Percentiles rank a stretch among this genome's conserved stretches.
These are phyloP conservation scores for Drosophila parabipectinata DNA, from an alignment of 1,140 invertebrate genomes.

Conservation along the genomic window DNA sequence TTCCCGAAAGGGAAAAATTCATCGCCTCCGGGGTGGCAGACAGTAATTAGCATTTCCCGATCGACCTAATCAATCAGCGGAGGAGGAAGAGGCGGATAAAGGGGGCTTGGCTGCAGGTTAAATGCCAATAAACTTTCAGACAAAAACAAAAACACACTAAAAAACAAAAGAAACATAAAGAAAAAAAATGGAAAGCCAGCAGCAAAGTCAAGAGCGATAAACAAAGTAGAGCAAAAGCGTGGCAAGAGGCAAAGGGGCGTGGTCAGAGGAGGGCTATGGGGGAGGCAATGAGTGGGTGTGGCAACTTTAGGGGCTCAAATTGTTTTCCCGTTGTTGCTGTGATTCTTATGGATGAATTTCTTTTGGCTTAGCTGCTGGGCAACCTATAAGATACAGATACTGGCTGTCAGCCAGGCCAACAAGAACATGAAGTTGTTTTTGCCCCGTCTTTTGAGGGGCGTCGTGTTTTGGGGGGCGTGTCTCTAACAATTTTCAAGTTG, in stretches of 20 bases:
- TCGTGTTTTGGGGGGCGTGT: constrained; percentile 55
- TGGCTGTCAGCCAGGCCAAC: constrained; percentile 3
- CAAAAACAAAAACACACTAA: constrained; percentile 32
- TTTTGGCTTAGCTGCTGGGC: constrained; percentile 42
- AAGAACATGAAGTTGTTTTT: constrained; percentile 29
- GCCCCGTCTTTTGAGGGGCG: constrained; percentile 9
- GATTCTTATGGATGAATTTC: constrained; percentile 50
- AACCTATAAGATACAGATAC: constrained; percentile 36
- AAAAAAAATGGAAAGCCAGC: constrained; percentile 9
- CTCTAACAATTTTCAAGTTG: constrained; percentile 52
- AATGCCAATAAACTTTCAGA: constrained; percentile 47
- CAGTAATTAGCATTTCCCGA: constrained; percentile 77
- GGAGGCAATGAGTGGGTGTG: constrained; percentile 29
- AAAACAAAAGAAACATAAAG: constrained; percentile 7
- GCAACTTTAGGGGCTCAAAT: constrained; percentile 45
- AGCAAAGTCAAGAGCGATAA: constrained; percentile 64
- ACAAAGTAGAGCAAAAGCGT: constrained; percentile 42
- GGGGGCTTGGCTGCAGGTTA: constrained; percentile 29
- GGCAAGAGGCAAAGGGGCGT: not conserved
- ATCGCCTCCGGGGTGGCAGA: constrained; percentile 24
- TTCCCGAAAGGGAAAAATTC: constrained; percentile 10
- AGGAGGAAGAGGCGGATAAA: not conserved
- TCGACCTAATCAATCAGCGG: constrained; percentile 53
- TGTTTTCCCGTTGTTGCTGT: constrained; percentile 51
- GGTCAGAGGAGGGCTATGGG: not conserved